phyloP scores from a whole-genome alignment of 2,888 invertebrate species.

The Pharmacophagus antenor region DNA sequence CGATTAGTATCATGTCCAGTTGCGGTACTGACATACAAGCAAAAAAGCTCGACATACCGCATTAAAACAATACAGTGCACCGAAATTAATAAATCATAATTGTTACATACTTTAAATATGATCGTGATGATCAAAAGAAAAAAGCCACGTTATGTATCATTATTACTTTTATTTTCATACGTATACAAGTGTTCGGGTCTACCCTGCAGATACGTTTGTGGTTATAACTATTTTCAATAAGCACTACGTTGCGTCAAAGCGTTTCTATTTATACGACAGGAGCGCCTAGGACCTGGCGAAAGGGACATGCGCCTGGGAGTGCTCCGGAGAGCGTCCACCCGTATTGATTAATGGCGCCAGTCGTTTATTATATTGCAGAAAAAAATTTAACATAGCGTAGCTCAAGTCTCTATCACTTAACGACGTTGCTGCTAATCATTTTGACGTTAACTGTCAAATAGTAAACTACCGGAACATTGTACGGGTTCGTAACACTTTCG shows the following conservation, averaged over 20 bases:
- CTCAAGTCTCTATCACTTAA: background rate
- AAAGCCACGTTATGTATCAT: too few species aligned
- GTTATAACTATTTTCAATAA: too few species aligned
- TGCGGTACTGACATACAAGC: too few species aligned
- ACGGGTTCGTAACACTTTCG: background rate
- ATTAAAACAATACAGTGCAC: too few species aligned
- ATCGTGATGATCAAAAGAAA: too few species aligned
- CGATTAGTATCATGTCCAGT: too few species aligned
- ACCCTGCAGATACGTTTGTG: too few species aligned
- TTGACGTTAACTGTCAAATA: background rate
- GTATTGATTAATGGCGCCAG: conserved; percentile 15
- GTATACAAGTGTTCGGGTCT: too few species aligned
- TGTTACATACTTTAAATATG: too few species aligned
- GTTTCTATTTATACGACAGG: conserved; percentile 10
- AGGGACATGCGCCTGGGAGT: conserved; percentile 20
- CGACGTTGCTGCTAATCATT: background rate
- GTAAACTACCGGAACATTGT: background rate
- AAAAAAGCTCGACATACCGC: too few species aligned
- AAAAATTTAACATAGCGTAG: background rate
- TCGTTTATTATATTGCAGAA: background rate
- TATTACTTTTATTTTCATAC: too few species aligned
- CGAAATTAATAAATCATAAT: too few species aligned
- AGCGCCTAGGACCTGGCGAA: conserved; percentile 12
- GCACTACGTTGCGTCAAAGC: background rate
- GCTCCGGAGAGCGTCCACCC: conserved; percentile 17